Evolutionary conservation across 2,113 vertebrate genomes (phyloP).

Genomic region (Thalassarche chlororhynchos): DNA sequence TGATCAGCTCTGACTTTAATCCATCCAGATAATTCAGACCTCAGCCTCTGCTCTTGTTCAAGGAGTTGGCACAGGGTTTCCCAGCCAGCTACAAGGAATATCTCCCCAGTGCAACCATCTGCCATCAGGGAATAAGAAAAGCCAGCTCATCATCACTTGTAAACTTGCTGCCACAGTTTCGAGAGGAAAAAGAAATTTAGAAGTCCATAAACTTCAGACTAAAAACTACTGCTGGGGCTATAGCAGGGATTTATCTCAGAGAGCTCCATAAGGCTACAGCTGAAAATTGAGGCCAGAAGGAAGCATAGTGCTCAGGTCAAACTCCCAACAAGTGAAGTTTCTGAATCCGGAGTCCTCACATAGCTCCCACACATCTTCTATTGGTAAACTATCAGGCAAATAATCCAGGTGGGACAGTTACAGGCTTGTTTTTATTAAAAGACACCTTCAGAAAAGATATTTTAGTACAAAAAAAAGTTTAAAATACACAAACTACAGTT

Average conservation of each 20-base stretch:
- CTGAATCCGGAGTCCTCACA: neutral
- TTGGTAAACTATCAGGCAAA: neutral
- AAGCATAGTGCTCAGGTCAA: neutral
- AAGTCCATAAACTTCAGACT: neutral
- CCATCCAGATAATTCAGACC: neutral
- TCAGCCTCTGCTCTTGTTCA: neutral
- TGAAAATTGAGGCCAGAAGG: neutral
- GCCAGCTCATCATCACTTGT: neutral
- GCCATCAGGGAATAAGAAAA: neutral
- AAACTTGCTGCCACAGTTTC: neutral
- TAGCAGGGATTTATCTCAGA: neutral
- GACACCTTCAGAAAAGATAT: conserved; percentile 45
- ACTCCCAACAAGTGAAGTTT: neutral
- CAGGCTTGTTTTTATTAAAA: conserved; percentile 57
- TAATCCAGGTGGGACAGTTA: neutral
- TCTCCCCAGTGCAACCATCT: neutral
- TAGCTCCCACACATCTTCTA: neutral
- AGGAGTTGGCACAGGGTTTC: neutral
- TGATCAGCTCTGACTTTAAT: neutral
- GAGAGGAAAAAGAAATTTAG: neutral
- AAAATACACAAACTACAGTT: conserved; percentile 34
- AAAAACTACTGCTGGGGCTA: neutral
- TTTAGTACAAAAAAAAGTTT: conserved; percentile 46
- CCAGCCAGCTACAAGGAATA: neutral
- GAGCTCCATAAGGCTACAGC: neutral